Percentiles rank a stretch among this genome's conserved stretches.
These are phyloP conservation scores for Achlya flavicornis DNA, from an alignment of 2,888 invertebrate genomes.

Conservation along the genomic window DNA sequence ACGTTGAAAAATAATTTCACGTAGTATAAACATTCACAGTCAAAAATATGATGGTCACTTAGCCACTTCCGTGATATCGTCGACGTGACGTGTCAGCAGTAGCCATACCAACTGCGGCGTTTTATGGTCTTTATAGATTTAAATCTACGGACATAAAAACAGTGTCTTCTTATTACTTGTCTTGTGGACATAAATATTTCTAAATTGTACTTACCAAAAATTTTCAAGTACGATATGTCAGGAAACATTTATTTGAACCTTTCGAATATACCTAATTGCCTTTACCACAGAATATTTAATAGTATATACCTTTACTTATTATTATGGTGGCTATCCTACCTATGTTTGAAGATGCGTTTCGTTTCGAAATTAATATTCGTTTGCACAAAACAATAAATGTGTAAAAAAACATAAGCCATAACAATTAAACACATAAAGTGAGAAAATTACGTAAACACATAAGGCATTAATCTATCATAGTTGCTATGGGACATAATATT, in stretches of 20 bases:
- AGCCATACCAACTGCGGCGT: background rate
- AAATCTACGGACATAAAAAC: background rate
- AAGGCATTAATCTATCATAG: background rate
- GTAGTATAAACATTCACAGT: too few species aligned
- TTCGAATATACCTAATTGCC: too few species aligned
- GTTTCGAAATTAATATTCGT: background rate
- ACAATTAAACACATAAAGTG: conserved; percentile 1
- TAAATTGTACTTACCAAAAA: too few species aligned
- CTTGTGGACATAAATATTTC: too few species aligned
- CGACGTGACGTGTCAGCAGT: background rate
- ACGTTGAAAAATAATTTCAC: too few species aligned
- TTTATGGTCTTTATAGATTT: background rate
- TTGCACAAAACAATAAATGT: background rate
- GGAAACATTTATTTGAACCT: too few species aligned
- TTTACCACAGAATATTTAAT: too few species aligned
- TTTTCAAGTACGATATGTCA: too few species aligned
- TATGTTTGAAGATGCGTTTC: background rate
- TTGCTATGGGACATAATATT: conserved; percentile 12
- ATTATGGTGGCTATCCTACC: too few species aligned
- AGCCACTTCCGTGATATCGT: background rate
- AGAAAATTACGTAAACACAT: conserved; percentile 3
- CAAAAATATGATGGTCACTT: too few species aligned
- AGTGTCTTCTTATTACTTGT: background rate
- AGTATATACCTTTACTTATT: too few species aligned
- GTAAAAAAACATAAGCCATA: background rate